A percentile compares a stretch with the other conserved stretches of the same genome.
phyloP scores from a whole-genome alignment of 1,140 invertebrate genomes.

The Acromyrmex charruanus region DNA sequence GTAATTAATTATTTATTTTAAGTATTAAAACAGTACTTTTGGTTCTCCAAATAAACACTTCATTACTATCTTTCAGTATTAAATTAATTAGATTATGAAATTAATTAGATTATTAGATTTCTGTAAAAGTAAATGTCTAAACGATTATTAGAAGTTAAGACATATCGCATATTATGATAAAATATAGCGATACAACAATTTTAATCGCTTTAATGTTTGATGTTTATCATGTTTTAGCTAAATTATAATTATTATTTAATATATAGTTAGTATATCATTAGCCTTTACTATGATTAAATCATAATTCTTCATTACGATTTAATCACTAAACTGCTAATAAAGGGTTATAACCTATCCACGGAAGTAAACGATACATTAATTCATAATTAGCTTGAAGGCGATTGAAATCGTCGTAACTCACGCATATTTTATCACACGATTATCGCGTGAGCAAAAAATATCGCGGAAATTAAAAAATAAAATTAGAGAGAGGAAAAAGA shows the following conservation, averaged over 20 bases:
- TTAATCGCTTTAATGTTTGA: background rate
- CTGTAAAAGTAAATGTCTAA: no score
- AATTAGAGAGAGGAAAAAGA: background rate
- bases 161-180: background rate
- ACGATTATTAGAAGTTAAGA: background rate
- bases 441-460: background rate
- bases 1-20: no score
- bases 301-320: background rate
- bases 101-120: no score
- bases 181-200: background rate
- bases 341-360: background rate
- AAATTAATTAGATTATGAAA: no score
- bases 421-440: background rate
- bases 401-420: background rate
- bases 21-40: no score
- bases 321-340: background rate
- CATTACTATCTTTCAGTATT: no score
- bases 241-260: background rate
- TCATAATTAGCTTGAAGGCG: background rate
- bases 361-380: background rate
- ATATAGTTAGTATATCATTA: constrained; percentile 2
- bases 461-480: background rate
- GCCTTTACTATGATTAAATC: background rate
- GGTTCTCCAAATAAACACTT: no score
- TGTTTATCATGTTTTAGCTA: background rate